Evolutionary conservation across 2,888 invertebrate species (phyloP), one percentile per base, ranked within the genome.

Genomic region (Rotaria sp.): DNA sequence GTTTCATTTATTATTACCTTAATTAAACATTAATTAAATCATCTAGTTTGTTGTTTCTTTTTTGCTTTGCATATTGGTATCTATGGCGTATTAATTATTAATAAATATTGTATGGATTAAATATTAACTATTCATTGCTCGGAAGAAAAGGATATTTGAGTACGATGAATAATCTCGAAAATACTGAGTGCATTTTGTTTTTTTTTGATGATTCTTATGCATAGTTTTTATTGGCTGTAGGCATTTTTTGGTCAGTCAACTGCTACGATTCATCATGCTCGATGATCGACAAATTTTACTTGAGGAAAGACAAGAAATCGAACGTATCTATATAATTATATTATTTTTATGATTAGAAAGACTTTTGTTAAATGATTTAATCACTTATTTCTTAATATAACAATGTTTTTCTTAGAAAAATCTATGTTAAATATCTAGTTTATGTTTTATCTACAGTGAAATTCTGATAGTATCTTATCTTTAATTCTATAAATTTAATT

Each of bases 51-150:
- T 45, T 45, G 45, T 11, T 45, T 8, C 11, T 45, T 45, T 45
- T 45, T 45, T 45, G 5, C 11, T 48, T 11, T 48, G 3, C 48
- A 2, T 48, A 48, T 48, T 11, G 15, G 10, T 48, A 48, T 48
- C 48, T 48, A 48, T 10, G 13, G 13, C 1, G 10, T 1, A 48
- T 15, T 48, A 48, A 48, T 48, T 11, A 11, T 48, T 41, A 8
- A 41, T 41, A 41, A 41, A 41, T 5, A 41, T 11, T 15, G n/a
- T 15, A 59, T n/a, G 30, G 13, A 59, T 75, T 24, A 74, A 74
- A 93, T 93, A 89, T 92, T 95, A 87, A 93, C 94, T 88, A 92
- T 93, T 84, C 94, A 94, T 2, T 94, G 94, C 88, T 94, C 75
- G 21, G 11, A 21, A 41, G 24, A 38, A 41, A 38, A 8, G 11